These are phyloP conservation scores for Nephrotoma guestfalica DNA, from an alignment of 2,888 invertebrate species.

Conservation along the genomic window DNA sequence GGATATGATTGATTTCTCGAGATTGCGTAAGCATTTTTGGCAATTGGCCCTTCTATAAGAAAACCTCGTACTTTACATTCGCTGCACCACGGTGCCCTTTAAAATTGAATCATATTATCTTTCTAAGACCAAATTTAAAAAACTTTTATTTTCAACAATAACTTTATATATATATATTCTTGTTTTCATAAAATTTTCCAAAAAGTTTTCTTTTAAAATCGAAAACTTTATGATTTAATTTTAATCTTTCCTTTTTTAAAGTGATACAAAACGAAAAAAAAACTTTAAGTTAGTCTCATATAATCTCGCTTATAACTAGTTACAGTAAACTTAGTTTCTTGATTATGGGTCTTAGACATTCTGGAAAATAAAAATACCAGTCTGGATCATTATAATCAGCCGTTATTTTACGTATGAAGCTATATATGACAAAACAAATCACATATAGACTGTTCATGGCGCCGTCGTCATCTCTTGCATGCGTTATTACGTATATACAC, in stretches of 20 bases:
- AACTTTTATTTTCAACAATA: not conserved
- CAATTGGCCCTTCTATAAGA: not conserved
- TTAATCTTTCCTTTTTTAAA: not conserved
- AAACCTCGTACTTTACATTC: too few relatives aligned
- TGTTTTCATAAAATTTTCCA: not conserved
- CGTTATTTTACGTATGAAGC: not conserved
- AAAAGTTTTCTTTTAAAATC: not conserved
- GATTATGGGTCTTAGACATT: not conserved
- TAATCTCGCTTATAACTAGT: not conserved
- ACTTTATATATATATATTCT: not conserved
- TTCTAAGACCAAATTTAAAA: not conserved
- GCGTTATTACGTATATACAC: not conserved
- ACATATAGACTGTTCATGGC: not conserved
- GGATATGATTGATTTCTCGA: not conserved
- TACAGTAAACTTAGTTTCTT: not conserved
- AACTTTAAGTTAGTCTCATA: not conserved
- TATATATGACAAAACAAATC: not conserved
- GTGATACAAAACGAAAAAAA: not conserved
- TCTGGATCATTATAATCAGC: not conserved
- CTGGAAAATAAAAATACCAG: not conserved
- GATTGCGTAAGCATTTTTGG: not conserved
- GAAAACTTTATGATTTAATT: not conserved
- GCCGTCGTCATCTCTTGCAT: not conserved
- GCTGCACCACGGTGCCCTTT: not conserved
- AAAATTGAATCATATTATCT: not conserved